These are phyloP conservation scores for Microtus montanus DNA, from an alignment of 2,113 vertebrate species.

Conservation along the genomic window DNA sequence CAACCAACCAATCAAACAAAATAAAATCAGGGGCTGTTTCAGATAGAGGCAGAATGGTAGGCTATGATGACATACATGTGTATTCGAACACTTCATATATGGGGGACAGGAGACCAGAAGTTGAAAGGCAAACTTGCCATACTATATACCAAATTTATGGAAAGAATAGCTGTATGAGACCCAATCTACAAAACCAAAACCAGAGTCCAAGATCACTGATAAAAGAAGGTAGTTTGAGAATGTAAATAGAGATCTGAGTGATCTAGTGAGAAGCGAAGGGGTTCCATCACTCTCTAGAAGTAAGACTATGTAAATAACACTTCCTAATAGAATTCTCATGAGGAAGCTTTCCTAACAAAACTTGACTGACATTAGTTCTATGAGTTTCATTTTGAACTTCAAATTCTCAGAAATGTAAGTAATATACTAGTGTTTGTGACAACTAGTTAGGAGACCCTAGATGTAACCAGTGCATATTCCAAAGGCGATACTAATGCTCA, in stretches of 20 bases:
- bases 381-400: slow-evolving; percentile 11
- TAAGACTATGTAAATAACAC: background rate
- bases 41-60: background rate
- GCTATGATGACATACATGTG: background rate
- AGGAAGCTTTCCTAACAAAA: background rate
- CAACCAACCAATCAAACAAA: background rate
- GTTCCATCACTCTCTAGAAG: background rate
- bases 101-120: background rate
- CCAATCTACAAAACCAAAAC: background rate
- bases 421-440: slow-evolving; percentile 10
- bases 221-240: background rate
- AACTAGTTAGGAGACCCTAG: background rate
- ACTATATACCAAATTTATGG: background rate
- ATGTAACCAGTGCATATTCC: background rate
- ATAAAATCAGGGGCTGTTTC: background rate
- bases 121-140: background rate
- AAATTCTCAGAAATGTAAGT: background rate
- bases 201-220: background rate
- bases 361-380: background rate
- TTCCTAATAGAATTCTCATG: background rate
- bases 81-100: background rate
- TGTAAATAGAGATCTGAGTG: background rate
- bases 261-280: background rate
- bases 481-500: background rate
- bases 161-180: background rate